Conservation (phyloP, 2,888 invertebrate species). For the Dysmachus trigonus region DNA sequence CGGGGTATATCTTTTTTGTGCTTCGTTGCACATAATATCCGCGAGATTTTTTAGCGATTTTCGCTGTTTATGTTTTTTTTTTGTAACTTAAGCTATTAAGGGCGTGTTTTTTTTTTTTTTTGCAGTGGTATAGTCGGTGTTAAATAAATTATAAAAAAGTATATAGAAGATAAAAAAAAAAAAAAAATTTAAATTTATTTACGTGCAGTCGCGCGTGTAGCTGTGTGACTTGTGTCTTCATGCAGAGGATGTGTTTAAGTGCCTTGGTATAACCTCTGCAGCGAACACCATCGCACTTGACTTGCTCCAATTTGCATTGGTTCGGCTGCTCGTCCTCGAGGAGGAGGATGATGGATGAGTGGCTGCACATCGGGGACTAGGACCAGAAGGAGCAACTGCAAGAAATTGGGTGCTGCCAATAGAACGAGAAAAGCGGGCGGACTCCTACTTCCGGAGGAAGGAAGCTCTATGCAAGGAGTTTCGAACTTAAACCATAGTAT, state of each 20-base stretch:
- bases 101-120: background rate
- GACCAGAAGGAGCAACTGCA: background rate
- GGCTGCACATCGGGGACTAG: background rate
- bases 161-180: background rate
- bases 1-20: background rate
- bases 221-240: background rate
- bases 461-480: background rate
- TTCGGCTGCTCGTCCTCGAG: background rate
- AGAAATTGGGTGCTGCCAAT: background rate
- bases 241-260: constrained; percentile 1
- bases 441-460: too few species aligned
- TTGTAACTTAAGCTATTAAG: background rate
- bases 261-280: background rate
- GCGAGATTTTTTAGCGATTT: background rate
- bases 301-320: constrained; percentile 30
- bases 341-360: background rate
- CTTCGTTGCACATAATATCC: background rate
- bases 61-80: background rate
- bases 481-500: background rate
- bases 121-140: background rate
- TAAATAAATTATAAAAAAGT: background rate
- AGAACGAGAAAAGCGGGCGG: background rate
- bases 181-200: background rate
- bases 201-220: background rate
- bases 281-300: background rate